Evolutionary conservation across 2,888 invertebrate genomes (phyloP), one percentile per base, ranked within the genome.

Genomic region (Drosophila lacicola): DNA sequence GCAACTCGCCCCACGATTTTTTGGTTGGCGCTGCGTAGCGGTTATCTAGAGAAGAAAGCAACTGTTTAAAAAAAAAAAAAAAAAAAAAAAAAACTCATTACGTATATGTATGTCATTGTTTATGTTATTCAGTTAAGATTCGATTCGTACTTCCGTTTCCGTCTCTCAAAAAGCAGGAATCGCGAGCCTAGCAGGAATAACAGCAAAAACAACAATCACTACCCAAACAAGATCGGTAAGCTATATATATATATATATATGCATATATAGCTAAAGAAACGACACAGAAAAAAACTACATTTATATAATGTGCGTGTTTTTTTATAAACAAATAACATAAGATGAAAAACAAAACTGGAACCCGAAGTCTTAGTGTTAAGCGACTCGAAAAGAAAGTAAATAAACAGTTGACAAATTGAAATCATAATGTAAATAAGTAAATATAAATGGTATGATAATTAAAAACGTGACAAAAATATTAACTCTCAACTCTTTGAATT

Each of bases 361-460:
- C 39, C 57, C 56, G 61, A 70, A 74, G 78, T 77, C 74, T 63
- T 78, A 70, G 70, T 51, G 21, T 56, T 74, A 77, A 78, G 78
- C 14, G 41, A 62, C 45, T 70, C 37, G 54, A 50, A 68, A 49
- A 46, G 66, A 60, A 62, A 68, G 50, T 33, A 37, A 34, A 79
- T 61, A 41, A 14, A 39, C 70, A 67, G 78, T 69, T 76, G 61
- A 73, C 47, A 66, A 78, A 58, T 66, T 62, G 63, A 78, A 71
- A 71, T 66, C 70, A 67, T 70, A 70, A 57, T 78, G 90, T 90
- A 90, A 86, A 90, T 90, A 90, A 90, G 86, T 90, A 90, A 90
- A 90, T 90, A 88, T 84, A 88, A 81, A 83, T 75, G 80, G 78
- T 90, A 83, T 74, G 74, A 84, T 75, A 77, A 87, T 82, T 81